These are phyloP conservation scores for Trichomalopsis sarcophagae DNA, from an alignment of 1,140 invertebrate species.

Conservation along the genomic window DNA sequence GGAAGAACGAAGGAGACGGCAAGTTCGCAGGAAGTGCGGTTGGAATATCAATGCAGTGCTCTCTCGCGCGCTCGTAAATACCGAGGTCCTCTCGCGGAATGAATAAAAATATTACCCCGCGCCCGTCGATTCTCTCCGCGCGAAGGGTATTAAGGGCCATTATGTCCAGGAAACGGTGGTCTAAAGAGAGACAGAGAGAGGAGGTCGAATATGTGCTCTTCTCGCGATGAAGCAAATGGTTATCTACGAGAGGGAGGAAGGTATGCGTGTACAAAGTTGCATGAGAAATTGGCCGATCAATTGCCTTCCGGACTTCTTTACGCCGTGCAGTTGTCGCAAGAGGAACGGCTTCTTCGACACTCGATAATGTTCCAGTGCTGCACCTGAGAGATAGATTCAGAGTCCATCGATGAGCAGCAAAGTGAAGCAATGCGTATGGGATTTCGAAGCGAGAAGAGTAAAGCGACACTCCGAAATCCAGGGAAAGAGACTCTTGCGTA, in stretches of 20 bases:
- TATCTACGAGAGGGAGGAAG: conserved; percentile 6
- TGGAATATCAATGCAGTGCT: conserved; percentile 47
- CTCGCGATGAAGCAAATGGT: background rate
- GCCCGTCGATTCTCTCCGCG: background rate
- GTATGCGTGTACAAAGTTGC: background rate
- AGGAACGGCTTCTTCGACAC: background rate
- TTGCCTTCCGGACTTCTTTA: conserved; percentile 10
- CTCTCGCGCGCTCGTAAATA: conserved; percentile 33
- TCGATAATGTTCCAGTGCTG: too few species aligned
- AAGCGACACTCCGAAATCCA: background rate
- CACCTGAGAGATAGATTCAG: too few species aligned
- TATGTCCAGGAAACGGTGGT: conserved; percentile 21
- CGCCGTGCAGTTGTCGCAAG: background rate
- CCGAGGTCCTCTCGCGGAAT: conserved; percentile 21
- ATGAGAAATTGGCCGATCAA: conserved; percentile 27
- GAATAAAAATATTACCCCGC: conserved; percentile 41
- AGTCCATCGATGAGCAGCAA: too few species aligned
- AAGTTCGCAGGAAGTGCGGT: conserved; percentile 45
- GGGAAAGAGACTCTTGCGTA: background rate
- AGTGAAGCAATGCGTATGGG: background rate
- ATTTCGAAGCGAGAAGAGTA: background rate
- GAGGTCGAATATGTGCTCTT: background rate
- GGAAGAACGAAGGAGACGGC: conserved; percentile 24
- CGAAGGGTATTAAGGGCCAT: conserved; percentile 30
- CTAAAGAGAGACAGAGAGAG: background rate